phyloP scores from a whole-genome alignment of 2,888 invertebrate genomes.

The Scaeva pyrastri region DNA sequence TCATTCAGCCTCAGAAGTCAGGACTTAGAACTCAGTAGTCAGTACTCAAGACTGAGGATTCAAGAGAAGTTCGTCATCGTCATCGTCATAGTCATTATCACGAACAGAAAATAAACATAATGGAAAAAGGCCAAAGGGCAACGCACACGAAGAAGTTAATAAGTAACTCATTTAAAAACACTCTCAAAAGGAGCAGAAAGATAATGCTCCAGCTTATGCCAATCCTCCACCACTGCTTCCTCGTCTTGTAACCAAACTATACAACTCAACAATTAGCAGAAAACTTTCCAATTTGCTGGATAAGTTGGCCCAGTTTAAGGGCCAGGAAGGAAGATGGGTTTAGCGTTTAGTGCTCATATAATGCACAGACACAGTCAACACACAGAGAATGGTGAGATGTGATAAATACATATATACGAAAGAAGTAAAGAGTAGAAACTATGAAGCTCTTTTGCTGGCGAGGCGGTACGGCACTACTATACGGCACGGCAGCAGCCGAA shows the following conservation, averaged over 20 bases:
- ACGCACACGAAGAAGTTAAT: slow-evolving; percentile 28
- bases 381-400: slow-evolving; percentile 37
- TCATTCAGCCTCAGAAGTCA: slow-evolving; percentile 37
- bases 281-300: slow-evolving; percentile 66
- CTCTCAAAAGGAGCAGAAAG: slow-evolving; percentile 21
- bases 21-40: no score
- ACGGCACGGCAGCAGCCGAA: background rate
- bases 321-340: background rate
- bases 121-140: slow-evolving; percentile 46
- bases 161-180: slow-evolving; percentile 40
- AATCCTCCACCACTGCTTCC: background rate
- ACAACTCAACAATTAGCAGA: slow-evolving; percentile 59
- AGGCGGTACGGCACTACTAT: no score
- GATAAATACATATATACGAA: slow-evolving; percentile 49
- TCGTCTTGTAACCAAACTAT: slow-evolving; percentile 23
- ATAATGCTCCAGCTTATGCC: slow-evolving; percentile 10
- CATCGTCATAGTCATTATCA: slow-evolving; percentile 40
- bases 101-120: slow-evolving; percentile 52
- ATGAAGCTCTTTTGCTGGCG: slow-evolving; percentile 22
- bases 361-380: background rate
- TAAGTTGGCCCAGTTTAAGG: slow-evolving; percentile 57
- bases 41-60: no score
- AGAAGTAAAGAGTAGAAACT: background rate
- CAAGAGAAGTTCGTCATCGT: slow-evolving; percentile 56
- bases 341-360: no score